phyloP scores from a whole-genome alignment of 2,888 invertebrate species.

The Sinelater perroti region DNA sequence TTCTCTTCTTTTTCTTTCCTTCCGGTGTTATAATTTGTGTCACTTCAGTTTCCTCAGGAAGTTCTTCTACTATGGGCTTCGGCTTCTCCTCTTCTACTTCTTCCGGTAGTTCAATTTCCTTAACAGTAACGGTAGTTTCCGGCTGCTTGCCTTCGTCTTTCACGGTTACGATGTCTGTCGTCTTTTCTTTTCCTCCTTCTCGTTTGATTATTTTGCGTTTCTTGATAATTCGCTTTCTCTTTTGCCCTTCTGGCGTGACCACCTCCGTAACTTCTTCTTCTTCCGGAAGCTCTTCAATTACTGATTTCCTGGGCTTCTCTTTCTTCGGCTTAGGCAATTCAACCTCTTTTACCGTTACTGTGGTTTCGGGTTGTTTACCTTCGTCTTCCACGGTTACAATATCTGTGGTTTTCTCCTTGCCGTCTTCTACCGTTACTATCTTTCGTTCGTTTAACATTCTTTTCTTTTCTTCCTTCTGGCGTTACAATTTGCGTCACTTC shows the following conservation, averaged over 20 bases:
- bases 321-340: constrained; percentile 44
- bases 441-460: constrained; percentile 46
- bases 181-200: constrained; percentile 46
- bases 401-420: constrained; percentile 56
- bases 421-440: constrained; percentile 37
- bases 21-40: constrained; percentile 40
- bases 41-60: constrained; percentile 40
- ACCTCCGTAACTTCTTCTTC: constrained; percentile 39
- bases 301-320: constrained; percentile 43
- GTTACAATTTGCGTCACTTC: constrained; percentile 42
- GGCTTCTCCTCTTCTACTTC: no score
- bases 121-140: constrained; percentile 45
- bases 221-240: constrained; percentile 47
- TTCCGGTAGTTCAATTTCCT: constrained; percentile 43
- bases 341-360: constrained; percentile 43
- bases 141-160: constrained; percentile 59
- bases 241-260: constrained; percentile 50
- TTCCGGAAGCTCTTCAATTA: constrained; percentile 48
- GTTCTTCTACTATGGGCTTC: constrained; percentile 45
- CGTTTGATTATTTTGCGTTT: constrained; percentile 47
- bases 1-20: constrained; percentile 45
- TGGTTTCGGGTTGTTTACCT: constrained; percentile 55
- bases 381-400: constrained; percentile 60
- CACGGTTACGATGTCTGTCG: constrained; percentile 61
- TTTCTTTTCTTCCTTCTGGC: constrained; percentile 48